Evolutionary conservation across 2,888 invertebrate genomes (phyloP).

Genomic region (Thereva unica): DNA sequence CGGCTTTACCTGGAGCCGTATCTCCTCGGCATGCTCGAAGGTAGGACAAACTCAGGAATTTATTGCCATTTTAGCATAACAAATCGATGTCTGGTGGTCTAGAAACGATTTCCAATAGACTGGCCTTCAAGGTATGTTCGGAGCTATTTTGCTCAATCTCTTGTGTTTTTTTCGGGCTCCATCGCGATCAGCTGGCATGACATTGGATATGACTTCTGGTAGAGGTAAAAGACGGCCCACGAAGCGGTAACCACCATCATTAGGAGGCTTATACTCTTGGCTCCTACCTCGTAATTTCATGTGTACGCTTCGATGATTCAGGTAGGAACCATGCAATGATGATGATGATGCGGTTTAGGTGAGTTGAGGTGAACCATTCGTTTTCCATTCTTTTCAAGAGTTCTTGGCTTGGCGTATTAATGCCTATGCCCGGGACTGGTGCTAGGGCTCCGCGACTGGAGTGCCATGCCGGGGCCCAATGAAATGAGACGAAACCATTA

Average conservation of each 20-base stretch:
- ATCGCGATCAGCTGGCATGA: constrained; percentile 1
- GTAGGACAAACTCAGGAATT: constrained; percentile 21
- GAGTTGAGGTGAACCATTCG: constrained; percentile 30
- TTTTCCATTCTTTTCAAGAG: constrained; percentile 18
- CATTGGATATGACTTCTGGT: neutral
- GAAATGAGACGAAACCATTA: constrained; percentile 32
- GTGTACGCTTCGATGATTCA: constrained; percentile 20
- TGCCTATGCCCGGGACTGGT: neutral
- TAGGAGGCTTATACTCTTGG: neutral
- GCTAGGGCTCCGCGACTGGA: neutral
- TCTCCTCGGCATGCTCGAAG: neutral
- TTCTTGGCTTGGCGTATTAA: neutral
- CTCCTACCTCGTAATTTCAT: constrained; percentile 20
- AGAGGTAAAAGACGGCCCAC: neutral
- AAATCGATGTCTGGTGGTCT: constrained; percentile 27
- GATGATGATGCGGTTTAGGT: constrained; percentile 35
- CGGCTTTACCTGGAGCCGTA: constrained; percentile 9
- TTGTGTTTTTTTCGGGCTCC: neutral
- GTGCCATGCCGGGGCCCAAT: constrained; percentile 17
- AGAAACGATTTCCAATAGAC: constrained; percentile 15
- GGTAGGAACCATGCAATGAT: constrained; percentile 27
- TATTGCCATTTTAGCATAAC: constrained; percentile 34
- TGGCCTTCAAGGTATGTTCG: neutral
- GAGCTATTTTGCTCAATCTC: neutral
- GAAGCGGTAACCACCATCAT: neutral